phyloP scores from a whole-genome alignment of 2,797 vertebrate species.

The Aeoliscus strigatus region DNA sequence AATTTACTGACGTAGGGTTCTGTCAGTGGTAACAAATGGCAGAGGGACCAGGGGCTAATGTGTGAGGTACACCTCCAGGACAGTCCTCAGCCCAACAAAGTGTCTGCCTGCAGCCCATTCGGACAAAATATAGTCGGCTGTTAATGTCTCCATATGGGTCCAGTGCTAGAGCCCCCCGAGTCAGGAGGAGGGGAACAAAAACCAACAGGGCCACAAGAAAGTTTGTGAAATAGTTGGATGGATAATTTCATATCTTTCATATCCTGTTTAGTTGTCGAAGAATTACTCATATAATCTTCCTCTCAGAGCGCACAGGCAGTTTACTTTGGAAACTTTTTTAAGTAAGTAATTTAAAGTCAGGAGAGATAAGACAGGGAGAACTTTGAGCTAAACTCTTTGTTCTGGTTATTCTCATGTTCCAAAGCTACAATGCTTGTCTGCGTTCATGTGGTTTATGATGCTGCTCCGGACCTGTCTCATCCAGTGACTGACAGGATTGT shows the following conservation, averaged over 20 bases:
- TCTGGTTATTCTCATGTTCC: constrained; percentile 34
- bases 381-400: no score
- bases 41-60: constrained; percentile 35
- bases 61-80: constrained; percentile 28
- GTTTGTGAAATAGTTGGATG: neutral
- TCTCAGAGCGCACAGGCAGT: constrained; percentile 8
- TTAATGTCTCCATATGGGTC: constrained; percentile 20
- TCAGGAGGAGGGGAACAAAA: constrained; percentile 26
- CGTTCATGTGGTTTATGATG: no score
- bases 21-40: constrained; percentile 55
- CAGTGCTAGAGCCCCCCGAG: constrained; percentile 23
- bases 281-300: no score
- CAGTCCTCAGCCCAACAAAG: constrained; percentile 26
- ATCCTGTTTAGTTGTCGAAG: neutral
- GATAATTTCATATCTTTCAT: constrained; percentile 5
- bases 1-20: constrained; percentile 43
- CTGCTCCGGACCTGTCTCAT: no score
- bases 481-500: no score
- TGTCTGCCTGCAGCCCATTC: constrained; percentile 20
- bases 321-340: constrained; percentile 14
- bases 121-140: constrained; percentile 22
- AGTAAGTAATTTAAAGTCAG: constrained; percentile 27
- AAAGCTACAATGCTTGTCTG: constrained; percentile 15
- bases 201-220: constrained; percentile 3
- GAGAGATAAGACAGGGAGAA: constrained; percentile 17